Base-by-base conservation (phyloP, 2,797 vertebrate genomes). In the Valencia hispanica region DNA sequence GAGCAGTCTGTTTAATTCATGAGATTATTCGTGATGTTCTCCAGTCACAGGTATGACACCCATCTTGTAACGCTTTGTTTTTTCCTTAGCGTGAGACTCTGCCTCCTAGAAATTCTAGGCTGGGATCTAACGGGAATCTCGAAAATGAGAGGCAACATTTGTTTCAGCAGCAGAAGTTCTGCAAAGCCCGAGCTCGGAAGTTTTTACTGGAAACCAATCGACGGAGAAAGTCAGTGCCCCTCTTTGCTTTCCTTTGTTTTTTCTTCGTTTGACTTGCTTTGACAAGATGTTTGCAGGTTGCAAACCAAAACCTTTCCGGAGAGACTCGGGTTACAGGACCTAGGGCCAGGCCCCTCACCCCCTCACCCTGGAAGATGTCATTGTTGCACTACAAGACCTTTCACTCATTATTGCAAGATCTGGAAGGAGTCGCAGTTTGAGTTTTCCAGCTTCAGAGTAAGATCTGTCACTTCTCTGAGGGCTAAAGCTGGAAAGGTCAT, bases 121-220 rank as follows among this genome's bases (percentile, higher is more conserved):
- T 93, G 70, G 80, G 88, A 80, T 87, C 92, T 65, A 94, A 93
- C 71, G 84, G 85, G 75, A 94, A 94, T 86, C 93, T 96, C 74
- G 85, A 95, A 78, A 91, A 96, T 79, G 96, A 98, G 73, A 95
- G 91, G 59, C 91, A 81, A 18, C 74, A 93, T 5, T 77, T 99
- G 93, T 86, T 94, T 61, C 94, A 97, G 74, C 94, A 97, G 88
- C 97, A 98, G 91, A 97, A 94, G 91, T 34, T 92, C 15, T 94
- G 92, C 92, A 93, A 94, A 87, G 94, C 84, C 72, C 93, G 87
- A 73, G 95, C 96, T 47, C 96, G 94, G 73, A 96, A 94, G 86
- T 94, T 95, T 77, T 95, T 86, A 3, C 69, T 88, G 84, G 97
- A 99, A 89, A 99, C 97, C 87, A 98, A 96, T 82, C 94, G 92